Conservation (phyloP, 92 coral and sea anemone species). For the Porites lobata region DNA sequence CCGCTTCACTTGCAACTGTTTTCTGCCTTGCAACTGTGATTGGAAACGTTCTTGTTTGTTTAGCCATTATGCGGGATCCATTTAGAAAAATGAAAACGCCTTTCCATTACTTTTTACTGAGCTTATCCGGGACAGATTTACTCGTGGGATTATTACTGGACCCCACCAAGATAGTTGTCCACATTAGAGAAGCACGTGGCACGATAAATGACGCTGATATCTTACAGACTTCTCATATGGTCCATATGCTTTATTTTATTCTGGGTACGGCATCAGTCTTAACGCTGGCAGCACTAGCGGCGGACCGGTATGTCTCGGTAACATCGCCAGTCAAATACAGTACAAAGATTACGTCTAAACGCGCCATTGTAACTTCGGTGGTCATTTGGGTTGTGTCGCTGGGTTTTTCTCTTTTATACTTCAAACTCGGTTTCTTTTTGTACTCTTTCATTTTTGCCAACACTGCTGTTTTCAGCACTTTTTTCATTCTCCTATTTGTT, state of each 20-base stretch:
- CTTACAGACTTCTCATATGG: constrained; percentile 37
- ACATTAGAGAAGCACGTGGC: constrained; percentile 68
- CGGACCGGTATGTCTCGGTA: constrained; percentile 88
- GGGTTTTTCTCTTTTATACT: constrained; percentile 70
- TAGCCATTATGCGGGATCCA: constrained; percentile 86
- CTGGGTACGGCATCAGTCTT: constrained; percentile 86
- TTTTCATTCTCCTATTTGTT: constrained; percentile 80
- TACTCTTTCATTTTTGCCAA: constrained; percentile 88
- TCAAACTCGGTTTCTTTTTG: constrained; percentile 78
- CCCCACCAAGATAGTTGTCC: constrained; percentile 76
- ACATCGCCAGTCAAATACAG: constrained; percentile 77
- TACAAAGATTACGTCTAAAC: constrained; percentile 61
- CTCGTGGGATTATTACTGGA: constrained; percentile 85
- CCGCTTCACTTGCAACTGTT: constrained; percentile 71
- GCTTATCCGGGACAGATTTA: constrained; percentile 86
- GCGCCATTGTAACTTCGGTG: constrained; percentile 70
- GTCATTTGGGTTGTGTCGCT: constrained; percentile 80
- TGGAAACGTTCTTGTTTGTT: constrained; percentile 86
- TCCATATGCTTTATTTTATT: constrained; percentile 80
- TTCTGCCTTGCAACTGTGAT: constrained; percentile 81
- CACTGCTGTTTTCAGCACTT: constrained; percentile 85
- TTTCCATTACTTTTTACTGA: constrained; percentile 81
- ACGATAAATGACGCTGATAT: constrained; percentile 58
- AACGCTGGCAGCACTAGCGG: constrained; percentile 84
- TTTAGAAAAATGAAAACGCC: constrained; percentile 86